A percentile compares a stretch with the other conserved stretches of the same genome.
Conservation (phyloP, 2,888 invertebrate species). For the Scaptomyza parva region DNA sequence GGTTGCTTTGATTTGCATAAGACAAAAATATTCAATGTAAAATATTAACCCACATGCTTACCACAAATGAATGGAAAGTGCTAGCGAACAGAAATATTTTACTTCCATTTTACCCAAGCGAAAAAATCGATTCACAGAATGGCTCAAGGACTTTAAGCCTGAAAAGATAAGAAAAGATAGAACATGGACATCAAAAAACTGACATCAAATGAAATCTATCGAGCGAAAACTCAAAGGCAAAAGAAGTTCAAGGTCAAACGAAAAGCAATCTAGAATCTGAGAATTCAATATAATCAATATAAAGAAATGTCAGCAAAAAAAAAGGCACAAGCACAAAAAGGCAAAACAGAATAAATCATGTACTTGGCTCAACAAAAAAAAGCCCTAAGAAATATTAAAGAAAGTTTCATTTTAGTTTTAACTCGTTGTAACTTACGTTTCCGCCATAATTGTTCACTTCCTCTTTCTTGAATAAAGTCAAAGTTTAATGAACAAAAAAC, state of each 20-base stretch:
- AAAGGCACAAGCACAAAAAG: not conserved
- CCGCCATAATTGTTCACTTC: not conserved
- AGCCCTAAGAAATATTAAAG: not conserved
- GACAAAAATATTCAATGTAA: conserved; percentile 26
- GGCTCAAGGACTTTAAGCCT: conserved; percentile 5
- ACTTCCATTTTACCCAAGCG: too few relatives aligned
- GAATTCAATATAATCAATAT: not conserved
- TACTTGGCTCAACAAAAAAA: not conserved
- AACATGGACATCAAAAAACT: not conserved
- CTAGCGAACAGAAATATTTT: conserved; percentile 12
- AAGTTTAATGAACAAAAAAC: not conserved
- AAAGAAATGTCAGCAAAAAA: not conserved
- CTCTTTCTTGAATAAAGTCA: not conserved
- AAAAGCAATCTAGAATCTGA: not conserved
- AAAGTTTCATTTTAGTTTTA: too few relatives aligned
- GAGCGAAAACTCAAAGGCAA: conserved; percentile 10
- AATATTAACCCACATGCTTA: conserved; percentile 8
- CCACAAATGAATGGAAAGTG: conserved; percentile 41
- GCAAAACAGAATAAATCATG: not conserved
- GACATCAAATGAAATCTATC: conserved; percentile 1
- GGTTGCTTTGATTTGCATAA: conserved; percentile 65
- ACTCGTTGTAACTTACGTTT: not conserved
- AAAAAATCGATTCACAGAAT: not conserved
- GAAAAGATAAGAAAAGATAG: not conserved
- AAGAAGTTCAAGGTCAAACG: conserved; percentile 26